Base-by-base conservation (phyloP, 2,888 invertebrate species). In the Caenorhabditis zanzibari region DNA sequence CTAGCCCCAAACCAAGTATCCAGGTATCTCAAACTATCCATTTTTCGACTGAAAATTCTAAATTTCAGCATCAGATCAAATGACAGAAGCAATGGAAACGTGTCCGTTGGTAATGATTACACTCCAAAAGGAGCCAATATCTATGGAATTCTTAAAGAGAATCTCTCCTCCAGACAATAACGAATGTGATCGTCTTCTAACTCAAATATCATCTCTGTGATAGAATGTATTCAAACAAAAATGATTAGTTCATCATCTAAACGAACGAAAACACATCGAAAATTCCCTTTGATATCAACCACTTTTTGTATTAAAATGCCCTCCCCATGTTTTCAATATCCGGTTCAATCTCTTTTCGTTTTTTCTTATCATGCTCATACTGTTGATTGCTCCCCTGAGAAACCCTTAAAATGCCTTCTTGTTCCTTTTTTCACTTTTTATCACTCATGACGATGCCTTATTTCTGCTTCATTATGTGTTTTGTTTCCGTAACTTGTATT, bases 81-180 rank as follows among this genome's bases (percentile, higher is more conserved):
- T 54, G 69, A 81, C 59, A 59, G 68, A 71, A 73, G 66, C 38
- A 81, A 81, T 49, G 81, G 81, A 52, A 81, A 75, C 63, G 9
- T 64, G 54, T 71, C 59, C 28, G 71, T 64, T 26, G 72, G 73
- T 49, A 87, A 87, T 63, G 87, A 87, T 54, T 87, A 87, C 68
- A 75, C 85, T 24, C 87, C 87, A 38, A 85, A 86, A 71, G 82
- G 76, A 22, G 69, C 72, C 6, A 73, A 83, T 58, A 84, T 81
- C 14, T 84, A 84, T 41, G 84, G 84, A 71, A 75, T 84, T 32
- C 84, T 84, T 26, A 84, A 84, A 77, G 76, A 84, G 73, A 84
- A 81, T 59, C 76, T 83, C 63, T 72, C 83, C 16, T 80, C 83
- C 19, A 56, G 83, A 75, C 80, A 83, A 64, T 83, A 63, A 79